Evolutionary conservation across 2,797 vertebrate species (phyloP), one percentile per base, ranked within the genome.

Genomic region (Lemur catta): DNA sequence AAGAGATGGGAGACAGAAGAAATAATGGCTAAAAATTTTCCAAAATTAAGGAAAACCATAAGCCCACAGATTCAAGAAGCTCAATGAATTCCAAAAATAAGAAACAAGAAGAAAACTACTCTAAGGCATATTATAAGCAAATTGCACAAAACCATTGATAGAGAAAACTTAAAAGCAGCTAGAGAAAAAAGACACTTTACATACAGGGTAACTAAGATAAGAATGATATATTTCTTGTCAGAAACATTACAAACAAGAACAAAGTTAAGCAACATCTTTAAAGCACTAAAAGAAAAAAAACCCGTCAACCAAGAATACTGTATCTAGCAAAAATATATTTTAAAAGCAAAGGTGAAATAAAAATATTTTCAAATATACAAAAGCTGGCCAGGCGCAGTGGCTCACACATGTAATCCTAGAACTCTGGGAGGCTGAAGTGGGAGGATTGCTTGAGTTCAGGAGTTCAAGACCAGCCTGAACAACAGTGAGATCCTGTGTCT

Each of bases 161-260:
- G 43, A 81, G 75, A 85, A 96, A 46, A 84, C 82, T 94, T 89
- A 89, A 93, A 95, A 89, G 59, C 41, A 93, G 33, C 74, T 28
- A 33, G 52, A 89, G 35, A 43, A 72, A 87, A 90, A 90, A 82
- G 17, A 38, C 7, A 55, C 14, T 78, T 78, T 74, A 50, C 0
- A 22, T 80, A 69, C 24, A 79, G 20, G 24, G 28, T 43, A 92
- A 85, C 30, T 92, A 92, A 69, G 48, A 61, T 92, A 46, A 80
- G 48, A 92, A 78, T 82, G 20, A 84, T 24, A 69, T 35, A 87
- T 84, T 90, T 92, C 72, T 89, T 85, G 67, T 89, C 65, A 86
- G 75, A 93, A 95, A 92, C 7, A 85, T 6, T 74, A 11, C 35
- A 85, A 82, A 30, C 18, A 93, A 89, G 67, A 88, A 84, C 38